Evolutionary conservation across 1,140 invertebrate genomes (phyloP), one percentile per base, ranked within the genome.

Genomic region (Aphelinus certus): DNA sequence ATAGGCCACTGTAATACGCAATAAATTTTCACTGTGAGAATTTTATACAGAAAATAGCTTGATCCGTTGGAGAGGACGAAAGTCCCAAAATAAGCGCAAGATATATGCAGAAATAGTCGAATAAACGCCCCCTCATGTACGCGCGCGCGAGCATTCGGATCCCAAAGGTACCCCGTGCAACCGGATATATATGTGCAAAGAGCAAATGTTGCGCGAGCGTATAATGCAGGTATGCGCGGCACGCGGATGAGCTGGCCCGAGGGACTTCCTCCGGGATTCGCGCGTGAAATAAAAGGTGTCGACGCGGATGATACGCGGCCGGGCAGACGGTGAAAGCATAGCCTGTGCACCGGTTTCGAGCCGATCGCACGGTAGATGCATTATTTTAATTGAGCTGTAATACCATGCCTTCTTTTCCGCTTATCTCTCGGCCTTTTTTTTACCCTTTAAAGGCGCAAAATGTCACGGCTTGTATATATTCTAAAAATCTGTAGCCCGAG

Each of bases 191-290:
- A 48, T 66, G 53, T n/a, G 48, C 70, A 53, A 58, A 5, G 57
- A 70, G 57, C 6, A 49, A 48, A 2, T 9, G 46, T 46, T 57
- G 45, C 51, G 46, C 46, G 7, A 65, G 26, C 45, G 49, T 5
- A 47, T 65, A 26, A 48, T 64, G 26, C 62, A 51, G 2, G 56
- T 64, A 49, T 43, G 51, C n/a, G n/a, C n/a, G 46, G 47, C 5
- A 63, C 43, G 1, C 4, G 60, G 42, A 64, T 69, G 61, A 56
- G 26, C 58, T 53, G 66, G 58, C 67, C 42, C 45, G 51, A 61
- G 73, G 66, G 67, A 70, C 47, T 75, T 61, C 66, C 67, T 70
- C 51, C n/a, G 46, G 53, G 53, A 75, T 75, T 68, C 61, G 64
- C 49, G 67, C 45, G 61, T 66, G 70, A 70, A 63, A 75, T 64